Conservation (phyloP, 2,888 invertebrate species). For the Sycophila texana region DNA sequence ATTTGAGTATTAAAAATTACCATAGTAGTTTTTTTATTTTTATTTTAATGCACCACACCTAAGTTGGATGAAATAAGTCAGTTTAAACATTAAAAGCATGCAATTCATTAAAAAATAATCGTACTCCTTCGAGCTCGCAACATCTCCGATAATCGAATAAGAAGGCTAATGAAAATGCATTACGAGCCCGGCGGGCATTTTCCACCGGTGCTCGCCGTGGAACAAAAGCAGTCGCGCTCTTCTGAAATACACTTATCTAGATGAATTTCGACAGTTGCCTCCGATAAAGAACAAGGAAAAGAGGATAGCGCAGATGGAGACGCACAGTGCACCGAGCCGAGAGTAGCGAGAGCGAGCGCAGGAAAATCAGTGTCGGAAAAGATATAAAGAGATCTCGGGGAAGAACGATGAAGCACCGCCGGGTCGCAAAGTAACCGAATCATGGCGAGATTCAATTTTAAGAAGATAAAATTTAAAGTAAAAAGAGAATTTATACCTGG, state of each 20-base stretch:
- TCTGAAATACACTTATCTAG: conserved; percentile 47
- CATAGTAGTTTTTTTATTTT: too few relatives aligned
- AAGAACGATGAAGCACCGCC: not conserved
- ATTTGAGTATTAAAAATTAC: too few relatives aligned
- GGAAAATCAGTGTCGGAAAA: conserved; percentile 18
- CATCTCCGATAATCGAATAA: conserved; percentile 28
- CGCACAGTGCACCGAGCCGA: conserved; percentile 5
- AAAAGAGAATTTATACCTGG: too few relatives aligned
- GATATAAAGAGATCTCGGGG: conserved; percentile 21
- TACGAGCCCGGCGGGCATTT: conserved; percentile 16
- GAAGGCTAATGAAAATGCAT: conserved; percentile 48
- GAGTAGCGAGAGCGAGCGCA: not conserved
- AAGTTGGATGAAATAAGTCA: not conserved
- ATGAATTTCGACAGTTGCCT: conserved; percentile 49
- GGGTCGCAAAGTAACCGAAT: conserved; percentile 18
- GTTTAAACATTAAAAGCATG: not conserved
- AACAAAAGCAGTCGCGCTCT: conserved; percentile 17
- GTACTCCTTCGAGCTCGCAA: conserved; percentile 2
- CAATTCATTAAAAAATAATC: not conserved
- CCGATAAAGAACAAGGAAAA: conserved; percentile 28
- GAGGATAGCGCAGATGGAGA: conserved; percentile 11
- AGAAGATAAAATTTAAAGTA: conserved; percentile 1
- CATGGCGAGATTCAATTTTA: not conserved
- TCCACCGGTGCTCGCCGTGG: conserved; percentile 30
- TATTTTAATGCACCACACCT: too few relatives aligned